Evolutionary conservation across 2,888 invertebrate genomes (phyloP).

Genomic region (Apamea sordens): DNA sequence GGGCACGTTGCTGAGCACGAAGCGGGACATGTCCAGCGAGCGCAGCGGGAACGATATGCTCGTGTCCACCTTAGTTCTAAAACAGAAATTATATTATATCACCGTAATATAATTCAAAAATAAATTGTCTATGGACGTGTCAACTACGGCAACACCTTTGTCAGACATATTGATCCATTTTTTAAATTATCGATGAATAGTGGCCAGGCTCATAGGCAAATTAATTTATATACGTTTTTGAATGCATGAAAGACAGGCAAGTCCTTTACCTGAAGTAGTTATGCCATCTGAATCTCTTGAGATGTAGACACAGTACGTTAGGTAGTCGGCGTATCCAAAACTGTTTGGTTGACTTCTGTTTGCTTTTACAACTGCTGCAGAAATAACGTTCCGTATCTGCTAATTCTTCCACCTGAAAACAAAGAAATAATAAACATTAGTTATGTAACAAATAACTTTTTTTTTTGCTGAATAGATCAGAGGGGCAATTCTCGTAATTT

Average conservation of each 20-base stretch:
- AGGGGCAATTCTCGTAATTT: too few species aligned
- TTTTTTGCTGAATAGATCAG: too few species aligned
- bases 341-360: constrained; percentile 95
- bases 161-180: not conserved
- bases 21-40: constrained; percentile 94
- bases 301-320: constrained; percentile 95
- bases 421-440: not conserved
- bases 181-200: not conserved
- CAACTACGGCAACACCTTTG: not conserved
- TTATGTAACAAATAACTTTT: not conserved
- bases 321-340: constrained; percentile 95
- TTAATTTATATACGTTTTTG: not conserved
- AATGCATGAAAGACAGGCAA: not conserved
- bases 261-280: constrained; percentile 92
- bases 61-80: constrained; percentile 94
- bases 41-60: constrained; percentile 94
- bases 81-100: not conserved
- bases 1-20: constrained; percentile 86
- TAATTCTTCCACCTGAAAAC: constrained; percentile 92
- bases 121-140: not conserved
- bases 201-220: too few species aligned
- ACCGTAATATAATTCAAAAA: not conserved
- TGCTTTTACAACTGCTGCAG: constrained; percentile 95
- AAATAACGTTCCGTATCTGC: constrained; percentile 95
- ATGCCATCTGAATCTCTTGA: constrained; percentile 96